Percentiles rank a stretch among this genome's conserved stretches.
These are phyloP conservation scores for Cheilinus undulatus DNA, from an alignment of 2,113 vertebrate species.

Conservation along the genomic window DNA sequence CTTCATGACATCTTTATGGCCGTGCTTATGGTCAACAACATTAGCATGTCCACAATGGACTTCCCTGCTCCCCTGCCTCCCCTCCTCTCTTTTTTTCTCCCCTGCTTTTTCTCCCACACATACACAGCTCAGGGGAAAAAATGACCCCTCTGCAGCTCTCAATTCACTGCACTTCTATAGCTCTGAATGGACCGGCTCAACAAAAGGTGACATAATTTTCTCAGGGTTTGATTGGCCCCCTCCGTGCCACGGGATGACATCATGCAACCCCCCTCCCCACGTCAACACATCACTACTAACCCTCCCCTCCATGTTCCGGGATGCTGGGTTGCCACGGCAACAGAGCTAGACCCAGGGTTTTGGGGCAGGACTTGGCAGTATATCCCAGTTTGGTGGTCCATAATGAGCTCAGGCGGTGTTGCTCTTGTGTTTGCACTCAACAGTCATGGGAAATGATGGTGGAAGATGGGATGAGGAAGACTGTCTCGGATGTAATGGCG, in stretches of 20 bases:
- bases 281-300: conserved; percentile 35
- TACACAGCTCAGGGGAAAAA: conserved; percentile 67
- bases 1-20: conserved; percentile 90
- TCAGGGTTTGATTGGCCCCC: conserved; percentile 86
- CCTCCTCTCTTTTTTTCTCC: conserved; percentile 31
- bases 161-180: conserved; percentile 90
- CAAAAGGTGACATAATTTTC: conserved; percentile 91
- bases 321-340: conserved; percentile 87
- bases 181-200: conserved; percentile 88
- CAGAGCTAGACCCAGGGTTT: conserved; percentile 74
- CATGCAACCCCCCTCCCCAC: conserved; percentile 64
- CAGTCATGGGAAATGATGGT: conserved; percentile 77
- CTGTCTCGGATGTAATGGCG: conserved; percentile 28
- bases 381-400: conserved; percentile 72
- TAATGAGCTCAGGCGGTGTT: conserved; percentile 76
- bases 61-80: conserved; percentile 64
- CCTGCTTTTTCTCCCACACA: conserved; percentile 68
- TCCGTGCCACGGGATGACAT: conserved; percentile 84
- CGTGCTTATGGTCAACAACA: conserved; percentile 81
- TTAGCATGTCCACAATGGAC: conserved; percentile 85
- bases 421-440: conserved; percentile 79
- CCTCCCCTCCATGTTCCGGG: conserved; percentile 77
- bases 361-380: conserved; percentile 84
- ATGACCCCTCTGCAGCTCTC: conserved; percentile 86
- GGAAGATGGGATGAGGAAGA: conserved; percentile 38